These are phyloP conservation scores for Xiphias gladius DNA, from an alignment of 2,113 vertebrate genomes.

Conservation along the genomic window DNA sequence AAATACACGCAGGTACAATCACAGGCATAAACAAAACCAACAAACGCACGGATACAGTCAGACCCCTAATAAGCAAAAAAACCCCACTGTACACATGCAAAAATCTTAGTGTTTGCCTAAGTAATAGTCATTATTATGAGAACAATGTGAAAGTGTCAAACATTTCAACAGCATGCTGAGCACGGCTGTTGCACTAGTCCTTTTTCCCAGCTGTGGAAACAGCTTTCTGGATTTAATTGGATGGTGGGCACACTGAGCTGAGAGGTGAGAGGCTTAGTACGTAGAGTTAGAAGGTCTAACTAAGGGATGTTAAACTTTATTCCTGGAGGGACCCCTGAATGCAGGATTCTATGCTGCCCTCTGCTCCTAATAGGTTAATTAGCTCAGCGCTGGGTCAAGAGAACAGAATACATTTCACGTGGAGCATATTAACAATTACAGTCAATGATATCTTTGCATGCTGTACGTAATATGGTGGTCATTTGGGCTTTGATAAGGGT, in stretches of 20 bases:
- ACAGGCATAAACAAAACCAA: slow-evolving; percentile 31
- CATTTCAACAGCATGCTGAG: slow-evolving; percentile 69
- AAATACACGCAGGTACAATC: slow-evolving; percentile 31
- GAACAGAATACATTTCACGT: slow-evolving; percentile 60
- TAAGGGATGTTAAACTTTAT: slow-evolving; percentile 74
- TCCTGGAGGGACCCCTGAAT: slow-evolving; percentile 69
- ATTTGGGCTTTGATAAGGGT: slow-evolving; percentile 34
- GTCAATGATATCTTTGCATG: slow-evolving; percentile 52
- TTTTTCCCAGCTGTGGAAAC: slow-evolving; percentile 54
- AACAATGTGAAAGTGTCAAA: slow-evolving; percentile 69
- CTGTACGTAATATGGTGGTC: slow-evolving; percentile 24
- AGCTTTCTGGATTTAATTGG: slow-evolving; percentile 81
- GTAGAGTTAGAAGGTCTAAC: slow-evolving; percentile 73
- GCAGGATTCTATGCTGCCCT: slow-evolving; percentile 61
- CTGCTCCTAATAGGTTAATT: slow-evolving; percentile 78
- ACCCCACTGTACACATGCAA: background rate
- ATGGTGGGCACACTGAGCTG: slow-evolving; percentile 67
- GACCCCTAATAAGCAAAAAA: slow-evolving; percentile 10
- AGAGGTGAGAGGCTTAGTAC: slow-evolving; percentile 78
- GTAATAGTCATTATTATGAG: slow-evolving; percentile 71
- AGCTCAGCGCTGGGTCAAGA: slow-evolving; percentile 66
- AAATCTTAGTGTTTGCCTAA: slow-evolving; percentile 46
- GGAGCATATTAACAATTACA: slow-evolving; percentile 58
- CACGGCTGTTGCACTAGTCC: slow-evolving; percentile 52
- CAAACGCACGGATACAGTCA: slow-evolving; percentile 1